Evolutionary conservation across 2,113 vertebrate genomes (phyloP).

Genomic region (Eonycteris spelaea): DNA sequence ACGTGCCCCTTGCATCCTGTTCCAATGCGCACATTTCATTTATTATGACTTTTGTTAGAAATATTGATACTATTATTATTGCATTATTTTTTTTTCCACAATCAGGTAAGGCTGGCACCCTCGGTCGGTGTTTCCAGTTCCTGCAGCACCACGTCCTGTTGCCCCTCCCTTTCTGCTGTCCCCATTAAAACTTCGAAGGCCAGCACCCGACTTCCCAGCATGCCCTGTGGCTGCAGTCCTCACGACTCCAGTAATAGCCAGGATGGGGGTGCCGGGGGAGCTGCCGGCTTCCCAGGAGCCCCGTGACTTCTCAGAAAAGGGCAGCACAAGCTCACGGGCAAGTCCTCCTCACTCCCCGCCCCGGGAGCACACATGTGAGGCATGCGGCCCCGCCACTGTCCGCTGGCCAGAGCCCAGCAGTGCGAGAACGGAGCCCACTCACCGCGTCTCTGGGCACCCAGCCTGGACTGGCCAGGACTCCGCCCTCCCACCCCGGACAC

Average conservation of each 20-base stretch:
- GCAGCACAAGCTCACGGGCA: rapidly evolving
- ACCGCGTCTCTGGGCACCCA: not conserved
- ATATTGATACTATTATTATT: not conserved
- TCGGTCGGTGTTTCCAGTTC: not conserved
- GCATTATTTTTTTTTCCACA: not conserved
- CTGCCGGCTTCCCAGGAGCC: not conserved
- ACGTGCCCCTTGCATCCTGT: not conserved
- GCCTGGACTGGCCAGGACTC: not conserved
- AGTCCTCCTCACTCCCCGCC: rapidly evolving
- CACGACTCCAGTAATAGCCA: not conserved
- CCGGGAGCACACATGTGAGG: rapidly evolving
- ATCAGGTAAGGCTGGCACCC: rapidly evolving
- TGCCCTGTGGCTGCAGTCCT: rapidly evolving
- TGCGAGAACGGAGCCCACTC: not conserved
- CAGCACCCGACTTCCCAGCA: too few relatives aligned
- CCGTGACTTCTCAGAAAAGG: not conserved
- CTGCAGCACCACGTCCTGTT: too few relatives aligned
- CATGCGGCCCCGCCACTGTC: too few relatives aligned
- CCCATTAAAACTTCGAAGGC: too few relatives aligned
- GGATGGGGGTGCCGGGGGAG: not conserved
- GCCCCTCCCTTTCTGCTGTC: not conserved
- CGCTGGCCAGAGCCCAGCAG: not conserved
- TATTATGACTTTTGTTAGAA: not conserved
- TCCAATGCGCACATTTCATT: not conserved
- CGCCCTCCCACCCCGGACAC: not conserved